A percentile compares a stretch with the other conserved stretches of the same genome.
Evolutionary conservation across 1,140 invertebrate genomes (phyloP).

Genomic region (Nixonia krombeini): DNA sequence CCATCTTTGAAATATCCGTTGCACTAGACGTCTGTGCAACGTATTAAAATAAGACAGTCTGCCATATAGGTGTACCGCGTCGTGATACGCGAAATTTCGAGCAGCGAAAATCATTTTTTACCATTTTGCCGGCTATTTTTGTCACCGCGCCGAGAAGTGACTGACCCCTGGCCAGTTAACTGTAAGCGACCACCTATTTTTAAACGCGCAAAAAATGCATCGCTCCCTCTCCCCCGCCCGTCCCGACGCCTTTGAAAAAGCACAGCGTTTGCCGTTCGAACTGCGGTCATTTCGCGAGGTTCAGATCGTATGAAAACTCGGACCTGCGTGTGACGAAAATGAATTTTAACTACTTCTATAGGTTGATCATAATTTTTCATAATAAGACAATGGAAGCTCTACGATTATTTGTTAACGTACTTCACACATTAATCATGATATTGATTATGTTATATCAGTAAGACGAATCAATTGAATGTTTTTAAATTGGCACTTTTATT

Average conservation of each 20-base stretch:
- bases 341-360: no score
- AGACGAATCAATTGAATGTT: no score
- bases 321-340: no score
- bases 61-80: background rate
- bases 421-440: no score
- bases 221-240: no score
- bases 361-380: no score
- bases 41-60: background rate
- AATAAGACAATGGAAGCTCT: no score
- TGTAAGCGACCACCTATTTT: constrained; percentile 65
- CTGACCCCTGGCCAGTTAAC: constrained; percentile 70
- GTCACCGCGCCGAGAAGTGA: constrained; percentile 62
- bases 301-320: background rate
- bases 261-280: constrained; percentile 16
- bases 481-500: no score
- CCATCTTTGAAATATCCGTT: background rate
- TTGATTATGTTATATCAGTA: no score
- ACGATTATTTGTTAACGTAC: no score
- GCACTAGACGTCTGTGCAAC: background rate
- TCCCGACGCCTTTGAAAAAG: constrained; percentile 34
- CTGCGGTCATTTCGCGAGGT: constrained; percentile 25
- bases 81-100: constrained; percentile 6
- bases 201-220: constrained; percentile 69
- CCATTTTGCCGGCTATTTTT: constrained; percentile 67
- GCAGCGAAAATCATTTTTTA: constrained; percentile 63